phyloP scores from a whole-genome alignment of 2,797 vertebrate genomes.

The Fundulus diaphanus region DNA sequence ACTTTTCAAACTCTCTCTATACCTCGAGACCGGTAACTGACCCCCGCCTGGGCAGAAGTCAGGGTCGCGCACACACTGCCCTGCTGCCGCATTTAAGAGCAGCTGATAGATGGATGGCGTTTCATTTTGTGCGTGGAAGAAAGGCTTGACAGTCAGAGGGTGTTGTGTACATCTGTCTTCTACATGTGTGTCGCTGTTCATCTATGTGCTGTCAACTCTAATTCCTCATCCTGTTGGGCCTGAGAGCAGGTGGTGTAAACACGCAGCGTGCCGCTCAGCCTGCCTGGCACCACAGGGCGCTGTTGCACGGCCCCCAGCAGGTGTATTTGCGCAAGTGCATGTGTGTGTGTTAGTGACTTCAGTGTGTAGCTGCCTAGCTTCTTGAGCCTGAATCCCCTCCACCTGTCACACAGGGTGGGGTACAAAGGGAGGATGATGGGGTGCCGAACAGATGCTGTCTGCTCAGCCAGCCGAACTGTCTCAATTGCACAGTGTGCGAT shows the following conservation, averaged over 20 bases:
- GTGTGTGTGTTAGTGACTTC: constrained; percentile 60
- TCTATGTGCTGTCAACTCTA: constrained; percentile 52
- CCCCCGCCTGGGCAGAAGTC: constrained; percentile 5
- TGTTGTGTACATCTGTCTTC: constrained; percentile 41
- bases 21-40: background rate
- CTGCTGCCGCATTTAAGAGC: constrained; percentile 19
- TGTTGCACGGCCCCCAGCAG: constrained; percentile 65
- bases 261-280: constrained; percentile 59
- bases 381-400: constrained; percentile 68
- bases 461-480: constrained; percentile 61
- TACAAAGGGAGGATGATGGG: constrained; percentile 64
- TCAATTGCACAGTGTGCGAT: constrained; percentile 53
- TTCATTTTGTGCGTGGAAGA: constrained; percentile 17
- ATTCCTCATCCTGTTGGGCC: constrained; percentile 67
- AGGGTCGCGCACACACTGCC: constrained; percentile 18
- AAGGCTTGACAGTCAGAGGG: constrained; percentile 22
- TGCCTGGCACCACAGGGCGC: constrained; percentile 64
- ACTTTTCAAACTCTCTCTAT: background rate
- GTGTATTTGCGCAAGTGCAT: constrained; percentile 50
- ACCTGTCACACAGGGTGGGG: constrained; percentile 80
- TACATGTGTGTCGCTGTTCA: constrained; percentile 46
- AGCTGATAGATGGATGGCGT: constrained; percentile 36
- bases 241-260: constrained; percentile 76
- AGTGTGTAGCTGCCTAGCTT: constrained; percentile 46
- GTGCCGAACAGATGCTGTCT: constrained; percentile 79